Evolutionary conservation across 2,797 vertebrate species (phyloP).

Genomic region (Malurus splendens): DNA sequence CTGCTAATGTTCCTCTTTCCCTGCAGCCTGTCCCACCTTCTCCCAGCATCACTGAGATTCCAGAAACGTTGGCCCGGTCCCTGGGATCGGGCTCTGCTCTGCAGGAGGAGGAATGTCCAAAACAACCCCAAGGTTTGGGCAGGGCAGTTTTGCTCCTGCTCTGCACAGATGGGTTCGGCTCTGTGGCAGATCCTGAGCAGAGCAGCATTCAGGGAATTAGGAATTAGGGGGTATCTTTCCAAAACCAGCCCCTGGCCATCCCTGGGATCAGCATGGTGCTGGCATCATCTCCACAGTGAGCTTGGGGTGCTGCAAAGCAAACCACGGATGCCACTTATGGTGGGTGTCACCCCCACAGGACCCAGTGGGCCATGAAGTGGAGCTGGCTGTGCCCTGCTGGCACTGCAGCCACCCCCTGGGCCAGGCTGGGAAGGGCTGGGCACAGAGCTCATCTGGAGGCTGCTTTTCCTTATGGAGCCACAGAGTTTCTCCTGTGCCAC

Average conservation of each 20-base stretch:
- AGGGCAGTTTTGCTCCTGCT: neutral
- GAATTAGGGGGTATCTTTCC: neutral
- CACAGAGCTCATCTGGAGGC: neutral
- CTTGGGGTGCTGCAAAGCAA: neutral
- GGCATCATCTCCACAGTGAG: neutral
- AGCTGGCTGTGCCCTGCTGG: neutral
- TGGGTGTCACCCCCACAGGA: neutral
- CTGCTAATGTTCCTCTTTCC: neutral
- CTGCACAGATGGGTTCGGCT: neutral
- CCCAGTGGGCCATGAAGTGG: neutral
- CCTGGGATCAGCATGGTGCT: neutral
- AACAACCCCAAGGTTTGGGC: neutral
- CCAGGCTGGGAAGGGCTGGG: neutral
- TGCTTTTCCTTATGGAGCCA: neutral
- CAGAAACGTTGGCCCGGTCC: neutral
- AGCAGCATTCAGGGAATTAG: neutral
- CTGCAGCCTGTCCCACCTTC: neutral
- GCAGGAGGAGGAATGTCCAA: neutral
- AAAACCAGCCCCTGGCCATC: neutral
- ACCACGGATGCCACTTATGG: accelerated
- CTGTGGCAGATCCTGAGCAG: neutral
- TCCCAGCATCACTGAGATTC: neutral
- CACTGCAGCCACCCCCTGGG: neutral
- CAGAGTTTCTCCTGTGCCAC: neutral
- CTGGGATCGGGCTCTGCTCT: neutral